Base-by-base conservation (phyloP, 2,113 vertebrate species). In the Ornithorhynchus anatinus region DNA sequence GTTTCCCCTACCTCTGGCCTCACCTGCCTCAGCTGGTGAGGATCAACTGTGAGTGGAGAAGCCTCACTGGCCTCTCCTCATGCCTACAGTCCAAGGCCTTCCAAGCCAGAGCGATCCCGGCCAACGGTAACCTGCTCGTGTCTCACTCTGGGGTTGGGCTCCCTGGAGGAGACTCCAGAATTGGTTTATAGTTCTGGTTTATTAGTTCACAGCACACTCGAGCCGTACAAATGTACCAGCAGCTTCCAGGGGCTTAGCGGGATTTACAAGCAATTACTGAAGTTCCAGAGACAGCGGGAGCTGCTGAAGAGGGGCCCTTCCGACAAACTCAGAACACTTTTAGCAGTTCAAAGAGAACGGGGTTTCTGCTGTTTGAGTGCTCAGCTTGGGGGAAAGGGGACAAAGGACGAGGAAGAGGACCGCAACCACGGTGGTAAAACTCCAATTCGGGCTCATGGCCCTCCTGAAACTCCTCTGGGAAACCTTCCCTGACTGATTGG, bases 221-320 rank as follows among this genome's bases (percentile, higher is more conserved):
- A 39, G 59, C 47, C 48, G 51, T 69, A 66, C 19, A 69, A 80
- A 72, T 53, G 73, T 42, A 57, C 38, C 62, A 11, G 53, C 45
- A 57, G 35, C 35, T 74, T 62, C 37, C 2, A 32, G 59, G n/a
- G 59, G 33, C 42, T 75, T 66, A 69, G 42, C 31, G 25, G 76
- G 59, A 67, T 82, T 84, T 72, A 66, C 42, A 48, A 32, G 59
- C 62, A 79, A 69, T 75, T 72, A 59, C 62, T 44, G 27, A 32
- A 43, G 45, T 62, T 52, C 35, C 1, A 2, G 54, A 52, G 47
- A 36, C 37, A 66, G 54, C 16, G 4, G 31, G 22, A 43, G 13
- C 17, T 36, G 12, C 17, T 22, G 2, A 27, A 58, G 33, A 14
- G 17, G 1, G 15, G 1, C 10, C 12, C 9, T 47, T n/a, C n/a